Conservation (phyloP, 2,113 vertebrate species). For the Percina caprodes region DNA sequence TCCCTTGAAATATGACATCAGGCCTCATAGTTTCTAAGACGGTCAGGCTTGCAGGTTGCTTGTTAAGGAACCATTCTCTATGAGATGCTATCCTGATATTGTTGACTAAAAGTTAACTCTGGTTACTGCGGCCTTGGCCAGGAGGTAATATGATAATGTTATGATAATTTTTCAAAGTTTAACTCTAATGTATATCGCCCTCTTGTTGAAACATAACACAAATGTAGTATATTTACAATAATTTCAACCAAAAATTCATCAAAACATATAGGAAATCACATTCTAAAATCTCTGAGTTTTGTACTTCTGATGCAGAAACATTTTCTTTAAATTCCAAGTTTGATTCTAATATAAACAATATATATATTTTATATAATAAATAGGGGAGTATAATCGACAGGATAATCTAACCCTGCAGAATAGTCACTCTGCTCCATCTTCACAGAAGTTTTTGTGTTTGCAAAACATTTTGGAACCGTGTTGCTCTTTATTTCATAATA, state of each 20-base stretch:
- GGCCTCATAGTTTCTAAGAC: background rate
- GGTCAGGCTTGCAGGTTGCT: background rate
- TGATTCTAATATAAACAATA: background rate
- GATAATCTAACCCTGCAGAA: background rate
- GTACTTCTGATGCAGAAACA: background rate
- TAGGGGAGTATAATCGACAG: too few relatives aligned
- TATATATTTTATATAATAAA: too few relatives aligned
- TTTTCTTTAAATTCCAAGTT: background rate
- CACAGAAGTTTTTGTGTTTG: background rate
- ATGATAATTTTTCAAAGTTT: background rate
- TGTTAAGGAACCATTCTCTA: background rate
- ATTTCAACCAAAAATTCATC: background rate
- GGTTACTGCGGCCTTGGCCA: too few relatives aligned
- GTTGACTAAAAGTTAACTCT: background rate
- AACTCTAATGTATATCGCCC: too few relatives aligned
- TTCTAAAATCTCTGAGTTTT: background rate
- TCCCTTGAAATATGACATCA: background rate
- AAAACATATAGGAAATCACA: background rate
- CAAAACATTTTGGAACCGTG: background rate
- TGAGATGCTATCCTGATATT: background rate
- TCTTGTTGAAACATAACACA: background rate
- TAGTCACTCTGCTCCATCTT: background rate
- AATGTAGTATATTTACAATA: background rate
- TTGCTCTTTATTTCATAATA: slow-evolving; percentile 44
- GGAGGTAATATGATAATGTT: background rate